A percentile compares a stretch with the other conserved stretches of the same genome.
phyloP scores from a whole-genome alignment of 2,888 invertebrate genomes.

The Matsumyia berberina region DNA sequence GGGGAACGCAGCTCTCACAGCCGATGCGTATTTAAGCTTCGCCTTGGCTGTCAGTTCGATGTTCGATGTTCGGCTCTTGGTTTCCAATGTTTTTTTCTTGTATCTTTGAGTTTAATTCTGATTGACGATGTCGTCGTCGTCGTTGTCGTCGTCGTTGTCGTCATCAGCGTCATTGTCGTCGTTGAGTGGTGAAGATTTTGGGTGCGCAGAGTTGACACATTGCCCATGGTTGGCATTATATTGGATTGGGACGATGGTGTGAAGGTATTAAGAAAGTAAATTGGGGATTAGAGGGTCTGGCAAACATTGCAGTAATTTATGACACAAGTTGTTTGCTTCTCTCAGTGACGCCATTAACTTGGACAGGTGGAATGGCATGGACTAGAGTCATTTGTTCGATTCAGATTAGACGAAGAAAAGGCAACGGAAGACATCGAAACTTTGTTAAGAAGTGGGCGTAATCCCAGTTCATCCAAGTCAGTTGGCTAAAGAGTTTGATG shows the following conservation, averaged over 20 bases:
- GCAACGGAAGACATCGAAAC: not conserved
- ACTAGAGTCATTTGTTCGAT: constrained; percentile 61
- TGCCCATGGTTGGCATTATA: constrained; percentile 51
- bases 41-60: constrained; percentile 46
- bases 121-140: constrained; percentile 62
- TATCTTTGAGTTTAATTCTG: constrained; percentile 71
- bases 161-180: constrained; percentile 26
- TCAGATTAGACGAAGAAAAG: constrained; percentile 45
- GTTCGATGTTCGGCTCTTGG: constrained; percentile 58
- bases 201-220: constrained; percentile 51
- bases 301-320: constrained; percentile 54
- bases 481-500: not conserved
- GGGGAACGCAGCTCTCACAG: constrained; percentile 16
- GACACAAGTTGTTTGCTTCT: constrained; percentile 19
- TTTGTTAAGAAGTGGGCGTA: constrained; percentile 42
- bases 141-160: constrained; percentile 31
- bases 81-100: constrained; percentile 37
- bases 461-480: constrained; percentile 34
- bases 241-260: constrained; percentile 63
- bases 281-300: constrained; percentile 68
- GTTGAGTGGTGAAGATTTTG: constrained; percentile 44
- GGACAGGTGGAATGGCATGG: constrained; percentile 56
- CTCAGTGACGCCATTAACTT: not conserved
- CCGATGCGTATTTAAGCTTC: not conserved
- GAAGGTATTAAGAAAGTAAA: constrained; percentile 73